Conservation (phyloP, 2,888 invertebrate genomes). For the Drosophila differens region DNA sequence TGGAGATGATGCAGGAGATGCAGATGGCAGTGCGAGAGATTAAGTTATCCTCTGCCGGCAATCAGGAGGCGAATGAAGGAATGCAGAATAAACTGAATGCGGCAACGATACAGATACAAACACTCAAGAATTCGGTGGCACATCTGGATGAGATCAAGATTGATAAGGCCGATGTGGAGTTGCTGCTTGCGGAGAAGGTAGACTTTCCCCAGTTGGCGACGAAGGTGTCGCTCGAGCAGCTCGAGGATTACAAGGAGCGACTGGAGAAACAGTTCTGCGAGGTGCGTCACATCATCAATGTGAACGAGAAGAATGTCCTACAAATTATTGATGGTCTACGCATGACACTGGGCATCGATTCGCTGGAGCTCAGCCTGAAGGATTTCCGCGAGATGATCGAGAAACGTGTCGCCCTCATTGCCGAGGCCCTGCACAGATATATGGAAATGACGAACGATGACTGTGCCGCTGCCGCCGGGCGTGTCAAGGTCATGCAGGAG, state of each 20-base stretch:
- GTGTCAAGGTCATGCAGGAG: conserved; percentile 89
- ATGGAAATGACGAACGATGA: conserved; percentile 82
- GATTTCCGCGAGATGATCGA: conserved; percentile 89
- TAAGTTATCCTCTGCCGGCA: conserved; percentile 34
- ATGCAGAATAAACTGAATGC: conserved; percentile 39
- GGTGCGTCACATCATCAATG: conserved; percentile 65
- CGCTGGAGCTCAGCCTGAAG: conserved; percentile 88
- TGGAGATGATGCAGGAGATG: conserved; percentile 62
- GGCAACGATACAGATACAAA: conserved; percentile 37
- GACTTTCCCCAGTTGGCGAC: conserved; percentile 89
- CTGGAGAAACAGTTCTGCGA: conserved; percentile 80
- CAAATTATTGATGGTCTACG: conserved; percentile 88
- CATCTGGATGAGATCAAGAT: conserved; percentile 88
- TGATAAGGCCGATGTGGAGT: conserved; percentile 90
- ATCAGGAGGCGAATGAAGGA: conserved; percentile 52
- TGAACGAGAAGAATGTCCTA: conserved; percentile 76
- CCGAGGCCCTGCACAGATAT: conserved; percentile 75
- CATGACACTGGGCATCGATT: conserved; percentile 88
- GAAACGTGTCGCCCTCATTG: conserved; percentile 80
- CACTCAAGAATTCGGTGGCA: conserved; percentile 52
- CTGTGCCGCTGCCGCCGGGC: conserved; percentile 91
- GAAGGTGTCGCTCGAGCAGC: conserved; percentile 91
- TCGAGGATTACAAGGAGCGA: conserved; percentile 87
- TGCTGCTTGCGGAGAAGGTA: conserved; percentile 91
- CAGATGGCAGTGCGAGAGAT: conserved; percentile 66